Evolutionary conservation across 1,140 invertebrate species (phyloP).

Genomic region (Sesamia nonagrioides): DNA sequence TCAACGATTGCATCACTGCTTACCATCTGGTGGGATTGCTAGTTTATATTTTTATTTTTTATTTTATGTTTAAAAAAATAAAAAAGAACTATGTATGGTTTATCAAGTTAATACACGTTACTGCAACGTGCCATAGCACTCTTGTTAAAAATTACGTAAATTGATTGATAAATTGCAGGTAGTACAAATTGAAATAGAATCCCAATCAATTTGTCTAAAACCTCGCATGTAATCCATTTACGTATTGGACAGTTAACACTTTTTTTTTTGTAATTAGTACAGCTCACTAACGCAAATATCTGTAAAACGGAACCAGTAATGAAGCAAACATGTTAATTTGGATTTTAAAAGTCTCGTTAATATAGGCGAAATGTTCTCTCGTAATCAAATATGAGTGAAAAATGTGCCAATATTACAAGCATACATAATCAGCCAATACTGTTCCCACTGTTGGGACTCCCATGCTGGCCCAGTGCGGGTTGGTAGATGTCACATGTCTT

Average conservation of each 20-base stretch:
- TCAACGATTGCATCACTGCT: no score
- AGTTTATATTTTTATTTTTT: no score
- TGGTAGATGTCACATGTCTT: no score
- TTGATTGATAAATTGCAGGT: constrained; percentile 16
- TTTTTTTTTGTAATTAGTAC: constrained; percentile 32
- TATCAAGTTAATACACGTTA: background rate
- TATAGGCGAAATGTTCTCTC: no score
- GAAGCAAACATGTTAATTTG: background rate
- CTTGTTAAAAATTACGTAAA: constrained; percentile 21
- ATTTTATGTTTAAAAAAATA: no score
- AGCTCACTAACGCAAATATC: constrained; percentile 9
- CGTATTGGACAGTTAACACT: constrained; percentile 34
- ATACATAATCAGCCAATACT: no score
- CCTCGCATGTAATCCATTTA: constrained; percentile 5
- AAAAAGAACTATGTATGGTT: no score
- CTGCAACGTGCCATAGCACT: constrained; percentile 1
- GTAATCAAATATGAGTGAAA: no score
- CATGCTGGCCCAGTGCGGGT: no score
- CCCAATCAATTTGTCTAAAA: constrained; percentile 34
- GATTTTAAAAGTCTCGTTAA: background rate
- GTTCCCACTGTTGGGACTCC: no score
- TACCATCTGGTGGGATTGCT: no score
- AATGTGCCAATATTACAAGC: no score
- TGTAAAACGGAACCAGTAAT: background rate
- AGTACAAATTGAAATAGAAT: background rate